Evolutionary conservation across 2,797 vertebrate species (phyloP), one percentile per base, ranked within the genome.

Genomic region (Pseudochirops cupreus): DNA sequence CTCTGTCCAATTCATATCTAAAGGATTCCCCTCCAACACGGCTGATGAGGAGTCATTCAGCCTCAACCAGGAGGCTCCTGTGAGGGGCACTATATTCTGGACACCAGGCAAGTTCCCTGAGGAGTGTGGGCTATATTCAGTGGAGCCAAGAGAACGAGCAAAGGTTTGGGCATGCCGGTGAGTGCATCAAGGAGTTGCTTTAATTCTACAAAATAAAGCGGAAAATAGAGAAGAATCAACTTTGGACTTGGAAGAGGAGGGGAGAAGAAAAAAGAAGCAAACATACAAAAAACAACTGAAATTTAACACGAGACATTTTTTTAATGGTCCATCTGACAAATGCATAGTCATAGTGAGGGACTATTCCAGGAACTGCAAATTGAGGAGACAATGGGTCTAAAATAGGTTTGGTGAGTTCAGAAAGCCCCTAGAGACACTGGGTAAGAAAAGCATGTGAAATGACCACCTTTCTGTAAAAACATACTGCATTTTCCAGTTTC

Each of bases 301-400:
- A 90, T 29, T 87, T 89, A 67, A n/a, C 92, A 62, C 18, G n/a
- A n/a, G 94, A 94, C 33, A 89, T n/a, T 50, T 6, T 6, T 14
- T 31, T 31, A 96, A 93, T 52, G 46, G 91, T 91, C 82, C 39
- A 21, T 21, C 18, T 91, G 87, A 82, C 4, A 92, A 50, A 91
- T 4, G 46, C 21, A 46, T 82, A 82, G 24, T 46, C 74, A 53
- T 24, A 1, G 9, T 39, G 50, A 91, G 89, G 52, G 2, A 91
- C n/a, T 92, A 92, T 95, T 94, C 82, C 11, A 82, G 74, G 21
- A 56, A 46, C 56, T 56, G 57, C 4, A 12, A 58, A 94, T 87
- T 94, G 3, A 54, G 55, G 31, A 92, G 94, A 67, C 1, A 50
- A 3, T 10, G 11, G 90, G 2, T 53, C 9, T 91, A 67, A 95